Percentiles rank a stretch among this genome's conserved stretches.
Conservation (phyloP, 2,797 vertebrate genomes). For the Sebastes trivittatus region DNA sequence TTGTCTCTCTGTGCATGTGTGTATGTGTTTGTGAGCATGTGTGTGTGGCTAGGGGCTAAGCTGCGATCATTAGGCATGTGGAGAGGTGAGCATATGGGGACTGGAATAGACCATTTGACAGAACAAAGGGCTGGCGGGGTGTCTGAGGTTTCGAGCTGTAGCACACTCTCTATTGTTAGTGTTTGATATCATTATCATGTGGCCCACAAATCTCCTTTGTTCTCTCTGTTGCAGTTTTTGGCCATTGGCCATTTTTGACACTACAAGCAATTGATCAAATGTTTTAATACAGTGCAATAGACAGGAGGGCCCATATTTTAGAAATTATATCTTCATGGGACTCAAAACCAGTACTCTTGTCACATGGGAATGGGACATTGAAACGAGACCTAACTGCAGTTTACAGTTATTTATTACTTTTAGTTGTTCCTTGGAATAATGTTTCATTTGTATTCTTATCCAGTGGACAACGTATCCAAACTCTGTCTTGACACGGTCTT, state of each 20-base stretch:
- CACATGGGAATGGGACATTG: neutral
- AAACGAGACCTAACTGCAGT: neutral
- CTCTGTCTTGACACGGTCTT: neutral
- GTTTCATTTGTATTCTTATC: neutral
- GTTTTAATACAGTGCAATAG: neutral
- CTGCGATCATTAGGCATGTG: constrained; percentile 73
- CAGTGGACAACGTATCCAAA: neutral
- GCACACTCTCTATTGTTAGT: constrained; percentile 65
- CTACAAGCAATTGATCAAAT: constrained; percentile 41
- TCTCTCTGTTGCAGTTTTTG: constrained; percentile 25
- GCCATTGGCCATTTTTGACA: constrained; percentile 31
- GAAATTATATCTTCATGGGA: constrained; percentile 34
- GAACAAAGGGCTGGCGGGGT: constrained; percentile 67
- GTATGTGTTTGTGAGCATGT: constrained; percentile 11
- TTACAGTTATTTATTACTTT: neutral
- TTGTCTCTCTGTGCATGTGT: neutral
- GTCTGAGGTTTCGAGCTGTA: constrained; percentile 53
- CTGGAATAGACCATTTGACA: constrained; percentile 68
- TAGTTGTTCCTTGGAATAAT: neutral
- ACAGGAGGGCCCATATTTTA: constrained; percentile 2
- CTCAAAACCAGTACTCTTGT: neutral
- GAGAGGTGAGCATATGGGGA: constrained; percentile 78
- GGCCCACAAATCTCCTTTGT: constrained; percentile 51
- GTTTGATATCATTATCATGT: constrained; percentile 64
- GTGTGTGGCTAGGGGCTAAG: constrained; percentile 60